Conservation (phyloP, 2,113 vertebrate species). For the Indicator maculatus region DNA sequence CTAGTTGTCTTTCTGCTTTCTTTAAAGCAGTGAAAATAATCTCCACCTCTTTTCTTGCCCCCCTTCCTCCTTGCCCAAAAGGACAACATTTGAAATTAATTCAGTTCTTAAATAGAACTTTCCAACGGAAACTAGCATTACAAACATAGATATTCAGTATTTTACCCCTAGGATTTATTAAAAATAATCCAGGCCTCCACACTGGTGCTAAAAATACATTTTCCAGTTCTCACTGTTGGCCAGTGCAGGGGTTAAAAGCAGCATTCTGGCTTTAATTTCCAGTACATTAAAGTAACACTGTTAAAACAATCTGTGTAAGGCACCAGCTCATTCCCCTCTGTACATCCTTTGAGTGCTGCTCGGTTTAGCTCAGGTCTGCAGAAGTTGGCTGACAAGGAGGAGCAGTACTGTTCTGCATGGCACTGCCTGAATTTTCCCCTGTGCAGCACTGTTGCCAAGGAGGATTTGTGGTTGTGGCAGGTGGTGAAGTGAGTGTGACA, state of each 20-base stretch:
- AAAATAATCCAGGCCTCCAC: slow-evolving; percentile 7
- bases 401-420: rapidly evolving
- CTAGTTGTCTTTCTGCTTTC: slow-evolving; percentile 29
- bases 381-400: rapidly evolving
- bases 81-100: slow-evolving; percentile 66
- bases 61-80: slow-evolving; percentile 20
- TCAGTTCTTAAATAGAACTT: slow-evolving; percentile 70
- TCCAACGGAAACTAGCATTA: slow-evolving; percentile 66
- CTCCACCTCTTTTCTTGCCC: slow-evolving; percentile 20
- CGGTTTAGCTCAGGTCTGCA: background rate
- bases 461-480: background rate
- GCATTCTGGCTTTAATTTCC: slow-evolving; percentile 32
- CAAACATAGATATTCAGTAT: slow-evolving; percentile 67
- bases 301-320: slow-evolving; percentile 33
- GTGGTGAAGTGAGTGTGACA: background rate
- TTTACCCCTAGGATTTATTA: slow-evolving; percentile 69
- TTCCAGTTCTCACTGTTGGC: slow-evolving; percentile 47
- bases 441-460: rapidly evolving
- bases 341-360: background rate
- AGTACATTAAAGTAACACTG: slow-evolving; percentile 40
- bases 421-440: background rate
- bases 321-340: background rate
- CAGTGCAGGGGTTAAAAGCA: slow-evolving; percentile 63
- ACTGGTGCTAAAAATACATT: slow-evolving; percentile 51
- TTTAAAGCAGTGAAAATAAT: slow-evolving; percentile 40